Base-by-base conservation (phyloP, 1,140 invertebrate species). In the Coenobita brevimanus region DNA sequence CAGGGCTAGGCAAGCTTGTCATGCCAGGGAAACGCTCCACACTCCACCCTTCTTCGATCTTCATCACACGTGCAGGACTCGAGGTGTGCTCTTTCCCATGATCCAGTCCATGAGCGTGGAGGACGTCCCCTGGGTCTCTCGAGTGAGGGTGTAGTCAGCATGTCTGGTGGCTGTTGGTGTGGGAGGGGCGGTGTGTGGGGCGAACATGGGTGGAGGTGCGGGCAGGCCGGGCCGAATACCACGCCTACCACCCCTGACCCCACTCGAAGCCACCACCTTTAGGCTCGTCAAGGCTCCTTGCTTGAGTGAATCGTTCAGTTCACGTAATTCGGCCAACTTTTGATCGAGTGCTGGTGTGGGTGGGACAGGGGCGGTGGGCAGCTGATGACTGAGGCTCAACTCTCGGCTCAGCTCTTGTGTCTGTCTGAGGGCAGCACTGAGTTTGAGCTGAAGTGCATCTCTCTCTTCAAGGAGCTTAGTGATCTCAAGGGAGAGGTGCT, bases 401-500 rank as follows among this genome's bases (percentile, higher is more conserved):
- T 90, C 84, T 67, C 85, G 88, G 33, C 76, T 89, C 36, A 94
- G 83, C 24, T 93, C 93, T 90, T 97, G 96, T 91, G 95, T 95
- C 41, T 95, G 94, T 60, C 96, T 93, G 38, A 97, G 93, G 0
- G 96, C 95, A 91, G 96, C 96, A 0, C 96, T 97, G 1, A 98
- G 92, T 88, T 96, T 94, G 27, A 97, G 92, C 91, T 97, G 96
- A 57, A 97, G 92, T 0, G 95, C 96, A 92, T 97, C 96, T 81
- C 97, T 94, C 92, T 98, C 97, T 92, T 97, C 96, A 33, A 97
- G 92, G 24, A 98, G 92, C 92, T 96, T 95, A 91, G 96, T 96
- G 43, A 98, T 92, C 92, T 98, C 97, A 89, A 96, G 93, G 0
- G 97, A 97, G 64, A 98, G 93, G 92, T 98, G 97, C 91, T 98